Evolutionary conservation across 2,113 vertebrate genomes (phyloP).

Genomic region (Rhizomys pruinosus): DNA sequence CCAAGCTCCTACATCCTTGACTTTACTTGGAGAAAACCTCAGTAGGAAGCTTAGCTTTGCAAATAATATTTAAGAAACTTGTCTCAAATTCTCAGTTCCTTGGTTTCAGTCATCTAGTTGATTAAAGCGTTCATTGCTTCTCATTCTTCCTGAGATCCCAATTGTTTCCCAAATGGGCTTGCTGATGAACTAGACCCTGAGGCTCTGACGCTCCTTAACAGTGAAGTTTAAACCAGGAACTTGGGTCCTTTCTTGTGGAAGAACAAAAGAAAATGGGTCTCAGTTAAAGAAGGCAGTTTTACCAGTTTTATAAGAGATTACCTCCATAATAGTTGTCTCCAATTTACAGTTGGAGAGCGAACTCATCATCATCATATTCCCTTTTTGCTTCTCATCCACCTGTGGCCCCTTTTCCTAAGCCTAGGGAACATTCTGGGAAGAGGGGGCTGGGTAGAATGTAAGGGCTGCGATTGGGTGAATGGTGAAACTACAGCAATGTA

Average conservation of each 20-base stretch:
- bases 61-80: not conserved
- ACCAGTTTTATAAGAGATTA: too few relatives aligned
- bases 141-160: not conserved
- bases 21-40: not conserved
- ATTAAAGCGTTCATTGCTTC: not conserved
- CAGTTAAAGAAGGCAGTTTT: too few relatives aligned
- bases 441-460: too few relatives aligned
- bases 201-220: not conserved
- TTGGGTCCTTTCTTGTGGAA: not conserved
- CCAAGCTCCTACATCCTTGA: not conserved
- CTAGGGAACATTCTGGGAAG: too few relatives aligned
- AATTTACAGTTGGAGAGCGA: too few relatives aligned
- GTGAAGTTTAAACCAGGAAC: not conserved
- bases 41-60: conserved; percentile 30
- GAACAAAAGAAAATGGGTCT: not conserved
- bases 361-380: too few relatives aligned
- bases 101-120: not conserved
- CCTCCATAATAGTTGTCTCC: too few relatives aligned
- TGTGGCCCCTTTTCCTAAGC: too few relatives aligned
- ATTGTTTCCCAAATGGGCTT: not conserved
- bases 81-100: conserved; percentile 8
- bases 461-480: too few relatives aligned
- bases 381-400: too few relatives aligned
- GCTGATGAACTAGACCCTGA: not conserved
- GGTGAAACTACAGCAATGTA: too few relatives aligned